Conservation (phyloP, 2,888 invertebrate genomes). For the Galerucella nymphaeae region DNA sequence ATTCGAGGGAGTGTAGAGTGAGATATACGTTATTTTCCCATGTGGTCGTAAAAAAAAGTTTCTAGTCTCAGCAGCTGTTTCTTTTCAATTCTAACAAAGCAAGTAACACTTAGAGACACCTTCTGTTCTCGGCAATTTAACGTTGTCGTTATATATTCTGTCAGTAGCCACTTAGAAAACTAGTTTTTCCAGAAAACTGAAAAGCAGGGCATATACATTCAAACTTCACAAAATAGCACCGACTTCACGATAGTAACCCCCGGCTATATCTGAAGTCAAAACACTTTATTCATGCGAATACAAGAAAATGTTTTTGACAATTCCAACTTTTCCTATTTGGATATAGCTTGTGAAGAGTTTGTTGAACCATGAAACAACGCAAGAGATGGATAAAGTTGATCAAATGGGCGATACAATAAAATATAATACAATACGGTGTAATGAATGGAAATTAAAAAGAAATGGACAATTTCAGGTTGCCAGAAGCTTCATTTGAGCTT, state of each 20-base stretch:
- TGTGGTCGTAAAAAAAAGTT: too few species aligned
- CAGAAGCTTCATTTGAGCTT: too few species aligned
- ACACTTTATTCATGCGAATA: conserved; percentile 26
- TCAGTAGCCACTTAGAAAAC: conserved; percentile 8
- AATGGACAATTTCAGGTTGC: too few species aligned
- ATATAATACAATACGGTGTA: too few species aligned
- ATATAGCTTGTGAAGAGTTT: background rate
- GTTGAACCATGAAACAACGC: background rate
- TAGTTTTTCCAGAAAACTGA: conserved; percentile 1
- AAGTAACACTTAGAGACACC: background rate
- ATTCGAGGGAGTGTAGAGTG: too few species aligned
- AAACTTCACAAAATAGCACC: background rate
- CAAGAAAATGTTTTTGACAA: conserved; percentile 22
- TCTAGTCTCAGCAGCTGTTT: background rate
- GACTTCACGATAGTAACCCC: conserved; percentile 15
- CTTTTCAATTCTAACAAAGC: background rate
- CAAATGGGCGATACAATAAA: too few species aligned
- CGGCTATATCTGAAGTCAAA: conserved; percentile 24
- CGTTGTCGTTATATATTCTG: background rate
- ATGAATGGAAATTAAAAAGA: too few species aligned
- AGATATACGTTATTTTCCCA: too few species aligned
- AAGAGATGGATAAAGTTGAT: too few species aligned
- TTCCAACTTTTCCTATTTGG: conserved; percentile 19
- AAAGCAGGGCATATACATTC: conserved; percentile 7
- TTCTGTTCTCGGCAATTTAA: background rate